Base-by-base conservation (phyloP, 1,140 invertebrate species). In the Yoshiicerus persimilis region DNA sequence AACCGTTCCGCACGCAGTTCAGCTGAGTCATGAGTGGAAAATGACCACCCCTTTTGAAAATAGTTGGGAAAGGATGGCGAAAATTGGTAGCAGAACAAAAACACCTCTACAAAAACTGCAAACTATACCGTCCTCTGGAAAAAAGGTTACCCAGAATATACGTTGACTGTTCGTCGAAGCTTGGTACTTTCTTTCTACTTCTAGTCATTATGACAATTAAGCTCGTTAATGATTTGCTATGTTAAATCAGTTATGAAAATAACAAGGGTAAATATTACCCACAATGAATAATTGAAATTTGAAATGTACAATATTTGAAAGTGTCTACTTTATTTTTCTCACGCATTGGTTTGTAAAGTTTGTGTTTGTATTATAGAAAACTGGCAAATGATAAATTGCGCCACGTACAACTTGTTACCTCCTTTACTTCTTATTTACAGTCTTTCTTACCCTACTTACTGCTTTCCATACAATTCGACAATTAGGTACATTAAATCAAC, bases 331-430 rank as follows among this genome's bases (percentile, higher is more conserved):
- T 80, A 80, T 80, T 80, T 32, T 38, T 80, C 32, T 23, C 32
- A 36, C 34, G 34, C 75, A 80, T 80, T 27, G 64, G 70, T 77
- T 70, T 56, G 47, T 56, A 56, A 56, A 56, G 47, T 56, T 56
- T 36, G 34, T 80, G 16, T 36, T 80, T 36, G 30, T 80, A 80
- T 80, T 34, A 36, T 80, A 80, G 75, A 80, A 80, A 80, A 80
- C 75, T 80, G 75, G 75, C 75, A 80, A 80, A 80, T 80, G 75
- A 80, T 80, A 80, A 80, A 80, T 80, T 38, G 75, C 75, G 75
- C 75, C 75, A 80, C 38, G 30, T 80, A 80, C 32, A 80, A 80
- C 75, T 70, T 23, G 75, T 80, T 80, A 80, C 75, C 32, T 34
- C 75, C 30, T n/a, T n/a, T n/a, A n/a, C n/a, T n/a, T n/a, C n/a